Base-by-base conservation (phyloP, 2,888 invertebrate species). In the Falcaria lacertinaria region DNA sequence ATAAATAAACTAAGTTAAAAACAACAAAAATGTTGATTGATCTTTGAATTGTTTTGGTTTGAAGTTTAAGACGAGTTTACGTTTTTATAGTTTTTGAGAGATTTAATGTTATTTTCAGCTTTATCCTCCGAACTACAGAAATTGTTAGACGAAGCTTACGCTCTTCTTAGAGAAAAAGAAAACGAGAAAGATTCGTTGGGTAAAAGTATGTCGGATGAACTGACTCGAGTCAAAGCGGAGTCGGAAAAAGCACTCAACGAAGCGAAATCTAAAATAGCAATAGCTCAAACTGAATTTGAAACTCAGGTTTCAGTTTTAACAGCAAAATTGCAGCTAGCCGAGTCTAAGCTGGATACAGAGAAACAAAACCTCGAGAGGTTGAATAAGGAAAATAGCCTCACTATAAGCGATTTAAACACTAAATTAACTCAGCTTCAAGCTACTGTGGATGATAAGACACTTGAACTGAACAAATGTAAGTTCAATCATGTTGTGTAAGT, bases 241-340 rank as follows among this genome's bases (percentile, higher is more conserved):
- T 74, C 90, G 60, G 71, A 91, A 81, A 77, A 90, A 68, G 78
- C 85, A 57, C 61, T 89, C 6, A 84, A 74, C 44, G 90, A 90
- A 73, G 80, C 88, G 37, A 91, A 83, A 75, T 92, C 92, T n/a
- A 94, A 94, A 76, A 86, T 92, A 34, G 91, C 93, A 45, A 93
- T 94, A 63, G 91, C 91, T 48, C 83, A 94, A 52, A 89, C 92
- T 0, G 91, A 91, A 63, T 89, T 92, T 37, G 91, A 91, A 52
- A 91, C 91, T 36, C 91, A 92, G 69, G 70, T 91, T n/a, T 90
- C 90, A 2, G 82, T 82, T 33, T 67, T 92, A 40, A 89, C 86
- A 37, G 84, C 87, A 1, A 90, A 91, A 56, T 61, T 92, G 43
- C 89, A 90, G 54, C 70, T 91, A 50, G 81, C 91, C 0, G 87